phyloP scores from a whole-genome alignment of 1,140 invertebrate genomes.

The Drosophila chauvacae region DNA sequence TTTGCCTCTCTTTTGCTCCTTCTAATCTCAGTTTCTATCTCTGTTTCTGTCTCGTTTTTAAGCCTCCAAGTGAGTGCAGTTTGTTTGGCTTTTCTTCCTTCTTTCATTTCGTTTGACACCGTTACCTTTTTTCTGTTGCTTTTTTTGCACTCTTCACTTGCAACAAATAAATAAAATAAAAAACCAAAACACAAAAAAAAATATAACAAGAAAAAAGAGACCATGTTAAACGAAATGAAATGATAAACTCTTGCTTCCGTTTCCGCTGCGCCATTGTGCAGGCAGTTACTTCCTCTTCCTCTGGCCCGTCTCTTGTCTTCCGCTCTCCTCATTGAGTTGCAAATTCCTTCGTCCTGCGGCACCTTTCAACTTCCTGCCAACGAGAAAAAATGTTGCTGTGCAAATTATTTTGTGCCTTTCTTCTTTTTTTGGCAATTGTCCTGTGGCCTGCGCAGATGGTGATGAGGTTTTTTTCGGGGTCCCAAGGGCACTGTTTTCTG shows the following conservation, averaged over 20 bases:
- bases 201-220: conserved; percentile 2
- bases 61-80: conserved; percentile 48
- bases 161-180: conserved; percentile 42
- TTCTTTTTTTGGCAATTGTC: conserved; percentile 33
- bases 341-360: conserved; percentile 44
- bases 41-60: conserved; percentile 22
- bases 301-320: conserved; percentile 7
- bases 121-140: conserved; percentile 53
- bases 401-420: conserved; percentile 39
- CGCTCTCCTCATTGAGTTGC: conserved; percentile 52
- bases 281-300: conserved; percentile 56
- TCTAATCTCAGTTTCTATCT: conserved; percentile 15
- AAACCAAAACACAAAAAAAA: conserved; percentile 20
- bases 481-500: conserved; percentile 16
- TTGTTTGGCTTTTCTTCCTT: conserved; percentile 45
- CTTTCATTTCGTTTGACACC: conserved; percentile 46
- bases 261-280: conserved; percentile 84
- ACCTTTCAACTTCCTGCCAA: conserved; percentile 33
- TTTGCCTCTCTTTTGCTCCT: conserved; percentile 6
- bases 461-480: conserved; percentile 6
- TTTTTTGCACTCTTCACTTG: conserved; percentile 44
- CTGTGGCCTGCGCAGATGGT: conserved; percentile 19
- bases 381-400: conserved; percentile 27
- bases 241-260: conserved; percentile 80
- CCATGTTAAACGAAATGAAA: conserved; percentile 45